Base-by-base conservation (phyloP, 2,113 vertebrate genomes). In the Tonatia bakeri region DNA sequence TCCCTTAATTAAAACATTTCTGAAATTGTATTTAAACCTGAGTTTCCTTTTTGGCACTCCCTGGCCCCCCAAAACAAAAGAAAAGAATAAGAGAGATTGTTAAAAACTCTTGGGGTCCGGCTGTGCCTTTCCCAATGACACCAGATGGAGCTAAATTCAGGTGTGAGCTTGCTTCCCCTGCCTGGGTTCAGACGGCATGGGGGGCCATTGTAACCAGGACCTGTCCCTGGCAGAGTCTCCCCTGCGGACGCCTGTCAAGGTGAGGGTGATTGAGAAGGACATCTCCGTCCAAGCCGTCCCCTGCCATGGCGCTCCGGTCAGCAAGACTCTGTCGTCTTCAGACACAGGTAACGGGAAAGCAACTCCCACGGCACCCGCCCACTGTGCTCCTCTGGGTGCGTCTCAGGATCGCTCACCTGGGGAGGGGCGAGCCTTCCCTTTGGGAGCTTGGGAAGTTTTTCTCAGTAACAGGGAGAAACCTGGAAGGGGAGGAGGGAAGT, bases 321-420 rank as follows among this genome's bases (percentile, higher is more conserved):
- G 99, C 97, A 99, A 99, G 95, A 99, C 99, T 0, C 97, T 99
- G 96, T 99, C 99, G 0, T 99, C 99, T 28, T 99, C 99, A 1
- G 99, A 99, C 95, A 99, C 99, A 76, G 99, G 99, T 99, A 97
- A 98, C 16, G 6, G 31, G 22, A 47, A 26, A 11, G 52, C 26
- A 0, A 50, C 6, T 7, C 33, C 45, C 20, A 10, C 31, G 10
- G 50, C 11, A 9, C 65, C 16, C 31, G 3, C 65, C 65, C 65
- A 1, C n/a, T 15, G 38, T 1, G 13, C 5, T 12, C 69, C 22
- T 24, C 10, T 38, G 19, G 15, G 45, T 36, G 26, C 7, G 10
- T 26, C 80, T 20, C 8, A 0, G 1, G 20, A 4, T 7, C 8
- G 7, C 33, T 26, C 8, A 0, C 9, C 52, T 47, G 26, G 5